Base-by-base conservation (phyloP, 2,797 vertebrate genomes). In the Schizothorax lantsangensis region DNA sequence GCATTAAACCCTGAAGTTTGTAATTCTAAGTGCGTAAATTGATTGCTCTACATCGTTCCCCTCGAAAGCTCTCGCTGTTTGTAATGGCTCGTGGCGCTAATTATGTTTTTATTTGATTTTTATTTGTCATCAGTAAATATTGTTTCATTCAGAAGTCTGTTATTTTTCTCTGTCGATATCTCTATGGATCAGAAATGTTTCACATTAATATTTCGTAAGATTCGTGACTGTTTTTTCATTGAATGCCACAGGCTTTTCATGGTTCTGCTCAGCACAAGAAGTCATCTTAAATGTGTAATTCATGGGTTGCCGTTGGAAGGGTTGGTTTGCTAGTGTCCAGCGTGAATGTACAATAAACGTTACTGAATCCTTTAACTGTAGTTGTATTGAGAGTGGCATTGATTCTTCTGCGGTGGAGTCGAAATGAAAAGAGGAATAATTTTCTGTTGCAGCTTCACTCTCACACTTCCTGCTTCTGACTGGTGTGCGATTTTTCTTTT, bases 331-430 rank as follows among this genome's bases (percentile, higher is more conserved):
- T 84, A 36, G 88, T 86, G 84, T 90, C 81, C 85, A 64, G 85
- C 79, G 85, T 88, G 85, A 88, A 88, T 84, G 88, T 79, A 86
- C 71, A 89, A 91, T 91, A 91, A 88, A 90, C 62, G 87, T 88
- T 89, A 90, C 80, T 86, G 88, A 90, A 75, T 77, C 68, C 62
- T 79, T 66, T 10, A 15, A 26, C 68, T 15, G 33, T 69, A 26
- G 68, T 79, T 45, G 57, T 64, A 7, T 73, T 17, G 23, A 74
- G 40, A 77, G n/a, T 40, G 69, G 9, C 59, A 36, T 38, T 71
- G 69, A 47, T 57, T 81, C 33, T 69, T 83, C 80, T 26, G 57
- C 15, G 1, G 12, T 59, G 71, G 26, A 49, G 52, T 33, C 4
- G 7, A 33, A 45, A 33, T 12, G 9, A 33, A 71, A 57, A 72